phyloP scores from a whole-genome alignment of 2,113 vertebrate genomes.

The Catagonus wagneri region DNA sequence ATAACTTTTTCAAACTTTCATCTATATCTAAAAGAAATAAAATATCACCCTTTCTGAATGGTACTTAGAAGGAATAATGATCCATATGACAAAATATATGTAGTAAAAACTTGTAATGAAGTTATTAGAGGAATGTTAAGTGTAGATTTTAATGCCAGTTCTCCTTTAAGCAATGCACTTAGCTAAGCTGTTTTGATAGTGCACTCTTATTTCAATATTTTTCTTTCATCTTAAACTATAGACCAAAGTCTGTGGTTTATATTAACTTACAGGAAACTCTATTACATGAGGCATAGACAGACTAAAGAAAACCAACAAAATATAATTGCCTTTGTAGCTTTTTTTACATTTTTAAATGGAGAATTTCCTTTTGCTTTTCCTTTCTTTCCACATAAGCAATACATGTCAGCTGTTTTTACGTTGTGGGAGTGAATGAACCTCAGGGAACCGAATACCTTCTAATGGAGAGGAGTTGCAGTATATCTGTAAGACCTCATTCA shows the following conservation, averaged over 20 bases:
- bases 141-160: slow-evolving; percentile 53
- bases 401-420: background rate
- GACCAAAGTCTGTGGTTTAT: slow-evolving; percentile 43
- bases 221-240: slow-evolving; percentile 48
- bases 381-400: slow-evolving; percentile 14
- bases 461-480: slow-evolving; percentile 32
- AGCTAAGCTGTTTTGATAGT: slow-evolving; percentile 67
- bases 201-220: slow-evolving; percentile 74
- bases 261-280: slow-evolving; percentile 76
- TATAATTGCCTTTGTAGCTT: slow-evolving; percentile 63
- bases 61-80: background rate
- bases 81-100: background rate
- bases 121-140: slow-evolving; percentile 7
- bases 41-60: background rate
- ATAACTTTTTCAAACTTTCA: background rate
- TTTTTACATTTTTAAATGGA: slow-evolving; percentile 53
- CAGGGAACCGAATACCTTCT: background rate
- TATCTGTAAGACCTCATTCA: slow-evolving; percentile 59
- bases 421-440: slow-evolving; percentile 62
- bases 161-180: slow-evolving; percentile 30
- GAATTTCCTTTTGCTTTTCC: background rate
- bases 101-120: slow-evolving; percentile 6
- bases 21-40: slow-evolving; percentile 31
- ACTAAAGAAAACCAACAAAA: slow-evolving; percentile 80
- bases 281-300: slow-evolving; percentile 80